Base-by-base conservation (phyloP, 2,797 vertebrate species). In the Xerus rutilus region DNA sequence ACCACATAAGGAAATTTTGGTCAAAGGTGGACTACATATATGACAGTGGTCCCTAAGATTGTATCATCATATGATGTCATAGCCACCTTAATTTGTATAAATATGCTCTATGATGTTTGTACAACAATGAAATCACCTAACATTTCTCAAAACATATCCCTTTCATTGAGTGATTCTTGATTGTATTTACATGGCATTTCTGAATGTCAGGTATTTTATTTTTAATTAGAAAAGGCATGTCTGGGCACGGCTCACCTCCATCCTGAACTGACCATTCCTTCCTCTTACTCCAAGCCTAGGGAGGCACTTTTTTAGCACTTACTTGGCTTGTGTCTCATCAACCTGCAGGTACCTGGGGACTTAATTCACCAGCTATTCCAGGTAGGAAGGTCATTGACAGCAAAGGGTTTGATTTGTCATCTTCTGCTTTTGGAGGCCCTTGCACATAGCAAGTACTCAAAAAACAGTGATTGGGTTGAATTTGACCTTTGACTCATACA, bases 401-500 rank as follows among this genome's bases (percentile, higher is more conserved):
- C n/a, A 23, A 54, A 35, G 20, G 73, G 59, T 70, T 88, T 79
- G 21, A 49, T 64, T 49, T 69, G 18, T 92, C 35, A 76, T 72
- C 47, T n/a, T 88, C 45, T 67, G n/a, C 72, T 43, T 32, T 54
- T 7, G 3, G 2, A 95, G 35, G 25, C 28, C 39, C 23, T 70
- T 72, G 73, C 49, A 17, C 11, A 49, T 20, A 88, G 13, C 10
- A 83, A 89, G 7, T 83, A 28, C n/a, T 76, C 21, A 65, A 76
- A 72, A 39, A 47, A 39, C 3, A 70, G n/a, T n/a, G 30, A 54
- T 25, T 69, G 2, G 49, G 6, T 64, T 94, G 64, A 93, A 67
- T 89, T 93, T 92, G 94, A 54, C 28, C 43, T 92, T 69, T 88
- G 77, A 92, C 28, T 93, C 32, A 81, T 7, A 78, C 6, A 52